Conservation (phyloP, 2,113 vertebrate species). For the Stomatorhinus ivindoensis region DNA sequence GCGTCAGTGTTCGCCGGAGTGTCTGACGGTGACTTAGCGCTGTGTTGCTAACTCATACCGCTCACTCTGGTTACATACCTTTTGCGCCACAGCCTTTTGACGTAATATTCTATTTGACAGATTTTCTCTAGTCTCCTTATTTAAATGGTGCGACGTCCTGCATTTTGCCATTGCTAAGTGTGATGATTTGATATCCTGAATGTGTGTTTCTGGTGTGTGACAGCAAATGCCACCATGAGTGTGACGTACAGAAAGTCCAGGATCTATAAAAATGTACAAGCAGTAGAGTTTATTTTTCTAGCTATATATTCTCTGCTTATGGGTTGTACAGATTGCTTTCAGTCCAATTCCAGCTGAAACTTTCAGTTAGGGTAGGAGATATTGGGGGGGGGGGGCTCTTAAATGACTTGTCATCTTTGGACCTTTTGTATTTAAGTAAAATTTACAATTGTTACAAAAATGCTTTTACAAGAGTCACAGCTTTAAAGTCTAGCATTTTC, state of each 20-base stretch:
- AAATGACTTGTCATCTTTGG: neutral
- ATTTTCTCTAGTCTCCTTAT: neutral
- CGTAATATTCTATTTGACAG: neutral
- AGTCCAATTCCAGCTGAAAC: neutral
- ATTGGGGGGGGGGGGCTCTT: neutral
- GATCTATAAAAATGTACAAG: neutral
- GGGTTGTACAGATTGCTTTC: neutral
- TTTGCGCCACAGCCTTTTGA: neutral
- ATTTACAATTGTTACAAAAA: neutral
- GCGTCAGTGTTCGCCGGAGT: neutral
- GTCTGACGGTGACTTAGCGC: neutral
- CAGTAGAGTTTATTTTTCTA: neutral
- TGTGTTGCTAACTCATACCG: neutral
- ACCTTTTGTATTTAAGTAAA: neutral
- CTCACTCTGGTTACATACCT: neutral
- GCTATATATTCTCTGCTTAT: neutral
- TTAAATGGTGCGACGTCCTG: neutral
- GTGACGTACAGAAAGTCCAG: neutral
- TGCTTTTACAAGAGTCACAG: neutral
- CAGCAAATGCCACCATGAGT: neutral
- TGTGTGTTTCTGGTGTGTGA: neutral
- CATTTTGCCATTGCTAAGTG: neutral
- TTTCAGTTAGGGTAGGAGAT: neutral
- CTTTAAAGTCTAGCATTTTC: neutral
- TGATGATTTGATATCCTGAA: neutral